Evolutionary conservation across 2,797 vertebrate species (phyloP).

Genomic region (Hirundo rustica): DNA sequence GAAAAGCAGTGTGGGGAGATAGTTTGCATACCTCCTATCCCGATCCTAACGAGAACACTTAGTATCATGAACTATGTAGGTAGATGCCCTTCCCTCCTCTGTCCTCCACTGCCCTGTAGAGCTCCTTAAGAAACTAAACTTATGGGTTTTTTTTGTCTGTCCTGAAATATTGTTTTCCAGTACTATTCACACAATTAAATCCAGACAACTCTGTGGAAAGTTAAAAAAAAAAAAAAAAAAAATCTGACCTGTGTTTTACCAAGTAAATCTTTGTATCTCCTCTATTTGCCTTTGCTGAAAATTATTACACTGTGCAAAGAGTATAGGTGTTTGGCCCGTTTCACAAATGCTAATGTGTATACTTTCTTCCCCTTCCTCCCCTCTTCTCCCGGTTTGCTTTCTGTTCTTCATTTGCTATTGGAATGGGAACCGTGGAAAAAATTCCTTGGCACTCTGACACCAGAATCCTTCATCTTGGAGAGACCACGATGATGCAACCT

Average conservation of each 20-base stretch:
- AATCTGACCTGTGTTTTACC: not conserved
- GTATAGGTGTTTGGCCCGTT: slow-evolving; percentile 42
- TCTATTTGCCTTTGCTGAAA: slow-evolving; percentile 44
- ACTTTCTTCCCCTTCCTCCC: slow-evolving; percentile 67
- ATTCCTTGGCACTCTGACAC: slow-evolving; percentile 77
- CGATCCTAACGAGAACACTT: not conserved
- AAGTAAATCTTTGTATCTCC: slow-evolving; percentile 8
- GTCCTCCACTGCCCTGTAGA: not conserved
- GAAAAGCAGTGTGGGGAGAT: not conserved
- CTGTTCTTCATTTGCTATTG: slow-evolving; percentile 77
- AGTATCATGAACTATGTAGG: not conserved
- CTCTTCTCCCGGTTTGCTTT: slow-evolving; percentile 66
- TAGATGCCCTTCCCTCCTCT: not conserved
- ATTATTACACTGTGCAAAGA: slow-evolving; percentile 36
- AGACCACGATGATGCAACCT: slow-evolving; percentile 99
- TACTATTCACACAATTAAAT: not conserved
- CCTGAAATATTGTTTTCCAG: not conserved
- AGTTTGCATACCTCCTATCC: not conserved
- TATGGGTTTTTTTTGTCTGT: accelerated
- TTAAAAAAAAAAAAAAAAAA: not conserved
- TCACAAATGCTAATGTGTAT: slow-evolving; percentile 81
- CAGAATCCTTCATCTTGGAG: slow-evolving; percentile 99
- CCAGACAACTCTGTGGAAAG: not conserved
- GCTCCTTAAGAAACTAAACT: not conserved
- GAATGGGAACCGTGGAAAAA: slow-evolving; percentile 77